Base-by-base conservation (phyloP, 2,888 invertebrate species). In the Eutolmus rufibarbis region DNA sequence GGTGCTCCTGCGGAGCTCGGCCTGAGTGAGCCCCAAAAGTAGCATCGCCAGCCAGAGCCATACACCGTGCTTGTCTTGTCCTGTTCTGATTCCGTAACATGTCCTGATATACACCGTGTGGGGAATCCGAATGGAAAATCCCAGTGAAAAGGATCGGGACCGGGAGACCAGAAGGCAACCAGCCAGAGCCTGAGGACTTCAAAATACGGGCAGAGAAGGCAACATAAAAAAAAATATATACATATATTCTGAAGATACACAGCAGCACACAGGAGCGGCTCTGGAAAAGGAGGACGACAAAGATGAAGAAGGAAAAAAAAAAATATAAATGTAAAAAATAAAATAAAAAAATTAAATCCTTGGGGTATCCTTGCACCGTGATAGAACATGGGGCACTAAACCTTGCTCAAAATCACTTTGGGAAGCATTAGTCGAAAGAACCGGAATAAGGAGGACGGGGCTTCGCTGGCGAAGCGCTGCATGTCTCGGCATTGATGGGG, bases 341-440 rank as follows among this genome's bases (percentile, higher is more conserved):
- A 79, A 56, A 76, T 78, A 66, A 86, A 87, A 51, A 82, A 56
- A 77, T 85, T 79, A 87, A 87, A 87, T 88, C 88, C 88, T 85
- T 79, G 56, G 88, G 85, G 88, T 88, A 85, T 88, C 77, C 86
- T 87, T 87, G 74, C 56, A 79, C 74, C 46, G 57, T 79, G 79
- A 87, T 85, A 82, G 81, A 76, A 76, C 86, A 88, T 87, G 87
- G 76, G 85, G 85, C 87, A 87, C 79, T 88, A 87, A 88, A 88
- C 87, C 87, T 88, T 88, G 87, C 88, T 85, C 85, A 87, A 88
- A 88, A 88, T 88, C 88, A 88, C 88, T 85, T 88, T 85, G 77
- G 88, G 74, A 85, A 74, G 85, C 74, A 85, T 85, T 85, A 85
- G 74, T 74, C 51, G 85, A 34, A 46, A 74, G 34, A 84, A 40